A percentile compares a stretch with the other conserved stretches of the same genome.
Evolutionary conservation across 2,888 invertebrate genomes (phyloP).

Genomic region (Aethes cnicana): DNA sequence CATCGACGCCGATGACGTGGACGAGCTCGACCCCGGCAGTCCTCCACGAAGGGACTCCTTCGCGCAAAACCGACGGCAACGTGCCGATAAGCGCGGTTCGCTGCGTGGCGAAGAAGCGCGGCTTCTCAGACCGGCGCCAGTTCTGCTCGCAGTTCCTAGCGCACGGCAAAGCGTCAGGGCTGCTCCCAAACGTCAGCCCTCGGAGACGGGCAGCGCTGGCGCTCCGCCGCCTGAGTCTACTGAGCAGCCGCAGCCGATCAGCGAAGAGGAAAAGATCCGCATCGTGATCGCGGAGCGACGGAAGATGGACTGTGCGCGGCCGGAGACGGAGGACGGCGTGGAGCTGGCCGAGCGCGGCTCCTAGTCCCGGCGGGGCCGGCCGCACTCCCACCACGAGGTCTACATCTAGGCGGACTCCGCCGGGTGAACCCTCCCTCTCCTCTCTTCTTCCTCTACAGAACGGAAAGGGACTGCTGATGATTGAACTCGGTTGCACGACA

Average conservation of each 20-base stretch:
- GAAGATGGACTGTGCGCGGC: constrained; percentile 76
- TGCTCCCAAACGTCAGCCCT: constrained; percentile 54
- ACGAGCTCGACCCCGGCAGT: constrained; percentile 74
- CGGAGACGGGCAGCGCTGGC: constrained; percentile 58
- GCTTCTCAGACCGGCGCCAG: constrained; percentile 64
- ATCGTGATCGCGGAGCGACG: constrained; percentile 84
- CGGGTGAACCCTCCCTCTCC: constrained; percentile 40
- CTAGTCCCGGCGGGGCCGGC: constrained; percentile 81
- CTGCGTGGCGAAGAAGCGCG: constrained; percentile 73
- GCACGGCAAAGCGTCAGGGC: constrained; percentile 57
- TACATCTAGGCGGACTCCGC: constrained; percentile 64
- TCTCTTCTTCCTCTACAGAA: constrained; percentile 45
- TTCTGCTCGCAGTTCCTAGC: constrained; percentile 66
- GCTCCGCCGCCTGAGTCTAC: constrained; percentile 54
- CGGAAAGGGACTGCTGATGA: constrained; percentile 60
- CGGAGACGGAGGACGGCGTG: constrained; percentile 63
- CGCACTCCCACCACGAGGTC: constrained; percentile 77
- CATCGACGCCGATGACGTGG: constrained; percentile 82
- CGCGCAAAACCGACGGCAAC: constrained; percentile 75
- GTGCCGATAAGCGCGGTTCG: constrained; percentile 70
- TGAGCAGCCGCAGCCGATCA: constrained; percentile 58
- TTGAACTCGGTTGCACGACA: constrained; percentile 71
- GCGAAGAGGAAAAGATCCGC: constrained; percentile 80
- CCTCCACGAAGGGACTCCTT: constrained; percentile 74
- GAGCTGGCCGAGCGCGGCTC: constrained; percentile 72